Evolutionary conservation across 1,140 invertebrate species (phyloP).

Genomic region (Apocrypta bakeri): DNA sequence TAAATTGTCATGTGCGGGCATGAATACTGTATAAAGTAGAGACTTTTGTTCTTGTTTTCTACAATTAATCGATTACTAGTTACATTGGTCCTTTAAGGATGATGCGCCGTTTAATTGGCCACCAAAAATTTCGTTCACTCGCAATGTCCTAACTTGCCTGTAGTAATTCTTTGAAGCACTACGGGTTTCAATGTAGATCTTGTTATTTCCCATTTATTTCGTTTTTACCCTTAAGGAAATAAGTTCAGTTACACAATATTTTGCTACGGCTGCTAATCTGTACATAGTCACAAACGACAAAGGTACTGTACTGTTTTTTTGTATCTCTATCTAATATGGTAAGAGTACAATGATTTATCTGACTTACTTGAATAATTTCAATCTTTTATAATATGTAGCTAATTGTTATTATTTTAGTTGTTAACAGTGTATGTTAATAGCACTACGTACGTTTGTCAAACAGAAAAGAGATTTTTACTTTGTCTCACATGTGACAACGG

Average conservation of each 20-base stretch:
- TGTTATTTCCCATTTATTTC: constrained; percentile 29
- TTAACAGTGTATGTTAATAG: too few species aligned
- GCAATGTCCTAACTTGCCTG: constrained; percentile 29
- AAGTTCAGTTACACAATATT: constrained; percentile 46
- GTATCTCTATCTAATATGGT: constrained; percentile 7
- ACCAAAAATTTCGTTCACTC: constrained; percentile 47
- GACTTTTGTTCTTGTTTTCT: constrained; percentile 50
- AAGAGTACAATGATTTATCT: constrained; percentile 20
- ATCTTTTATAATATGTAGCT: neutral
- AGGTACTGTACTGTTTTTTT: constrained; percentile 43
- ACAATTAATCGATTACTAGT: constrained; percentile 64
- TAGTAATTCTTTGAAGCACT: constrained; percentile 36
- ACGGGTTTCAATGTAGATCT: constrained; percentile 12
- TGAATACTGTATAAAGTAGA: constrained; percentile 58
- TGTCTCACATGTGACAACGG: neutral
- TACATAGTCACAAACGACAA: constrained; percentile 52
- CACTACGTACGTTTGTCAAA: neutral
- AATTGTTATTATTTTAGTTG: neutral
- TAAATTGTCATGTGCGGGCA: constrained; percentile 33
- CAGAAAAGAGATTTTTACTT: too few species aligned
- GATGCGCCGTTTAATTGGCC: constrained; percentile 56
- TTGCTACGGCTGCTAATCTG: constrained; percentile 44
- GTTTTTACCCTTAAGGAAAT: constrained; percentile 30
- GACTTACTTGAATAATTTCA: constrained; percentile 3
- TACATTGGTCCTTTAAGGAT: constrained; percentile 70